Percentiles rank a stretch among this genome's conserved stretches.
Conservation (phyloP, 2,797 vertebrate species). For the Florisuga fusca region DNA sequence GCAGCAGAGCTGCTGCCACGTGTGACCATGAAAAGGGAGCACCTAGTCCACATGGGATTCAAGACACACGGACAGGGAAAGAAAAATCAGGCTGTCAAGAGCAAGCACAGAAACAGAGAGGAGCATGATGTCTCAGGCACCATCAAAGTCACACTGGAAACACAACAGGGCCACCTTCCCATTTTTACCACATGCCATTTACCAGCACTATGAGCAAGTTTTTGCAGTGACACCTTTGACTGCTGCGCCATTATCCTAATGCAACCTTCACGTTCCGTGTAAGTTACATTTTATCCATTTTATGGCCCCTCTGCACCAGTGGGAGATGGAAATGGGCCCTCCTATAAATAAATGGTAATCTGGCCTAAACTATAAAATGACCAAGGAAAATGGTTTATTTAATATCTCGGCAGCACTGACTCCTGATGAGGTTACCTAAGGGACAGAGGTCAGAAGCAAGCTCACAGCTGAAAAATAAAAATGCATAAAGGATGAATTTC, state of each 20-base stretch:
- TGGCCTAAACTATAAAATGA: not conserved
- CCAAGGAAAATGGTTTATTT: constrained; percentile 24
- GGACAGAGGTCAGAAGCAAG: not conserved
- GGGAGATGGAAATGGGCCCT: not conserved
- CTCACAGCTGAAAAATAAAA: not conserved
- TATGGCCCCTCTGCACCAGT: rapidly evolving
- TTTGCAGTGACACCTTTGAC: not conserved
- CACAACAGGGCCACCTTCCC: not conserved
- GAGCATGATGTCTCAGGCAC: not conserved
- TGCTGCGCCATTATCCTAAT: not conserved
- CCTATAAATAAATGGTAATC: not conserved
- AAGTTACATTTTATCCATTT: not conserved
- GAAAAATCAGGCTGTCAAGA: not conserved
- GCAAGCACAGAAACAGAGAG: not conserved
- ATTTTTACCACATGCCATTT: not conserved
- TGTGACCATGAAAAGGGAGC: not conserved
- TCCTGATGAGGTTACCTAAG: not conserved
- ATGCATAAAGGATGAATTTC: not conserved
- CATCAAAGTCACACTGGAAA: not conserved
- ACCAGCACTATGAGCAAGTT: not conserved
- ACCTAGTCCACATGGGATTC: not conserved
- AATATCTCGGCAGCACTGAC: not conserved
- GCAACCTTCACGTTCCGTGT: not conserved
- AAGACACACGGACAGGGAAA: not conserved
- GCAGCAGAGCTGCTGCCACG: not conserved